Evolutionary conservation across 2,113 vertebrate species (phyloP), one percentile per base, ranked within the genome.

Genomic region (Corydoras maculifer): DNA sequence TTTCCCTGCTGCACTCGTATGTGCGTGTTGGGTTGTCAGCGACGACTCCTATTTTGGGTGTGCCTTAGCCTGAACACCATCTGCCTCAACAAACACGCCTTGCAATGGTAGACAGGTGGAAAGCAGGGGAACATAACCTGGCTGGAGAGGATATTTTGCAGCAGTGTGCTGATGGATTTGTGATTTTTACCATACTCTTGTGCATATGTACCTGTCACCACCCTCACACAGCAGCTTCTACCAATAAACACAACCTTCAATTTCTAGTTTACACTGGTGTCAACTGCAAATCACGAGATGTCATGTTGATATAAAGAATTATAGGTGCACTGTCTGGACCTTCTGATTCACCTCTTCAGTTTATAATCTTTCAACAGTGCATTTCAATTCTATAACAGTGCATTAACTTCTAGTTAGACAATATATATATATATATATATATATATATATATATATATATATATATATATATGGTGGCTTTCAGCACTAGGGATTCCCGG

Each of bases 11-110:
- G 4, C 2, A 8, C 7, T 2, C 35, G 35, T 43, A 43, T 2
- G 35, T 43, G 35, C 35, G 7, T 43, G 35, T 43, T 43, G 35
- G 35, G 35, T 43, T 43, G 35, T 43, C 35, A 43, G 35, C 35
- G 35, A 8, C 35, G 35, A 43, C 4, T 58, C 35, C 12, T 58
- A 7, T 14, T 57, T 14, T 53, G 35, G 53, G 49, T 58, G 25
- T 2, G 6, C 55, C 63, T 55, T 49, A 25, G 29, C 50, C 32
- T 43, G 35, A 29, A 31, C 58, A 57, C 53, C 63, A 74, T 67
- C 74, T 74, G 71, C 68, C 55, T 53, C 60, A 74, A 77, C 60
- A 79, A 79, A 71, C 75, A 71, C 55, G 55, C 53, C 29, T 12
- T 61, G 48, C 48, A 43, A 32, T 59, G 58, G 57, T 43, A 49